Conservation (phyloP, 2,113 vertebrate genomes). For the Phaetusa simplex region DNA sequence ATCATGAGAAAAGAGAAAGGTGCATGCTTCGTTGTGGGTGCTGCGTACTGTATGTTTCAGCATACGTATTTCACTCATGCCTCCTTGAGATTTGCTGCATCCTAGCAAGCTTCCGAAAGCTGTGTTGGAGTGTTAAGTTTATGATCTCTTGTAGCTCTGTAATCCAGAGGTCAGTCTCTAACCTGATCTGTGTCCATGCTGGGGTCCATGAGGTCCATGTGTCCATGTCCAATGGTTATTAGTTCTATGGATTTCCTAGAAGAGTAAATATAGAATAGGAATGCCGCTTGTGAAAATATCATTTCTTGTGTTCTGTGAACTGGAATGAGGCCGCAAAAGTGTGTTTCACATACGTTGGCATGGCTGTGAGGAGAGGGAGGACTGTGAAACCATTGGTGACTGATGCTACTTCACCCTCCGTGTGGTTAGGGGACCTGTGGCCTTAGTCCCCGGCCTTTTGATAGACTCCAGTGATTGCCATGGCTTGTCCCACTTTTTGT, state of each 20-base stretch:
- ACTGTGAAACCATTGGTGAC: not conserved
- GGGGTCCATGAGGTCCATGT: not conserved
- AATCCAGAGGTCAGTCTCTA: not conserved
- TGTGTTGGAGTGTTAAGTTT: rapidly evolving
- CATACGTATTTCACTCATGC: rapidly evolving
- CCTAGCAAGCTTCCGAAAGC: not conserved
- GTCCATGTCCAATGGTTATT: not conserved
- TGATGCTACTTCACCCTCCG: rapidly evolving
- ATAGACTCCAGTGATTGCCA: rapidly evolving
- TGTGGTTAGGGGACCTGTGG: rapidly evolving
- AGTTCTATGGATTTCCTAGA: not conserved
- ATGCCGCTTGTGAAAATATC: not conserved
- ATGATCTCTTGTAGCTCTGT: not conserved
- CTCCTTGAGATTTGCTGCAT: not conserved
- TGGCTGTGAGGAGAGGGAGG: not conserved
- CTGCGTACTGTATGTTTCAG: not conserved
- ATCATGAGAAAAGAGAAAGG: no score
- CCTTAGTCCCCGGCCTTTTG: not conserved
- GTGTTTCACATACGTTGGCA: rapidly evolving
- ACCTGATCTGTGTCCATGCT: not conserved
- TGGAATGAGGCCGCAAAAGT: not conserved
- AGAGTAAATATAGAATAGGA: not conserved
- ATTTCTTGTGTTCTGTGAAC: not conserved
- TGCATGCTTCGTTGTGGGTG: rapidly evolving
- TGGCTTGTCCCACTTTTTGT: not conserved